These are phyloP conservation scores for Xyrauchen texanus DNA, from an alignment of 2,113 vertebrate species.

Conservation along the genomic window DNA sequence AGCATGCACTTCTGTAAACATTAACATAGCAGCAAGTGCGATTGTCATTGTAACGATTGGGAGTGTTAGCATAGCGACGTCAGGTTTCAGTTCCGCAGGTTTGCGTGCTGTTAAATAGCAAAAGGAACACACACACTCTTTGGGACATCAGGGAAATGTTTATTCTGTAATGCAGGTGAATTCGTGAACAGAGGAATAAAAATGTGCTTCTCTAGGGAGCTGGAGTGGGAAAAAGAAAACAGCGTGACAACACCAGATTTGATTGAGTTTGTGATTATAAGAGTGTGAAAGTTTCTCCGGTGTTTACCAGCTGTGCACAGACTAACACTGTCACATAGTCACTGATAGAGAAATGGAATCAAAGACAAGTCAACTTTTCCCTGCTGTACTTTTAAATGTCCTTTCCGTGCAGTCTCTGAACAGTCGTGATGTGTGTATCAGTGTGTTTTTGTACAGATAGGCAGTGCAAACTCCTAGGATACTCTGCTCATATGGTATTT, in stretches of 20 bases:
- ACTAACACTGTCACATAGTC: neutral
- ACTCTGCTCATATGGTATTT: no score
- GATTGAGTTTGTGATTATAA: constrained; percentile 37
- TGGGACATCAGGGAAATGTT: neutral
- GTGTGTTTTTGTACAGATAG: no score
- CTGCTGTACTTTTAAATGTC: no score
- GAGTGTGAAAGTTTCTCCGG: constrained; percentile 2
- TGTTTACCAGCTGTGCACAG: neutral
- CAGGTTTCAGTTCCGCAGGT: constrained; percentile 19
- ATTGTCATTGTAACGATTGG: neutral
- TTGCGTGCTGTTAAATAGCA: constrained; percentile 4
- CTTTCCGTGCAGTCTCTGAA: no score
- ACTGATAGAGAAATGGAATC: no score
- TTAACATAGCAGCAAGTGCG: constrained; percentile 15
- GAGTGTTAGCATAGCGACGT: neutral
- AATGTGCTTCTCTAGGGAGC: constrained; percentile 21
- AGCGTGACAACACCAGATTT: constrained; percentile 31
- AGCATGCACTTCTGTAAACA: constrained; percentile 40
- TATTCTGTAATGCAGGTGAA: neutral
- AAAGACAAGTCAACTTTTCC: no score
- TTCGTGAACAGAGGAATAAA: constrained; percentile 10
- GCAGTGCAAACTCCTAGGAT: no score
- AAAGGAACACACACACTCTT: neutral
- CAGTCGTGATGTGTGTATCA: no score
- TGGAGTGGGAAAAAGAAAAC: constrained; percentile 10